Evolutionary conservation across 1,140 invertebrate genomes (phyloP).

Genomic region (Brachionus calyciflorus): DNA sequence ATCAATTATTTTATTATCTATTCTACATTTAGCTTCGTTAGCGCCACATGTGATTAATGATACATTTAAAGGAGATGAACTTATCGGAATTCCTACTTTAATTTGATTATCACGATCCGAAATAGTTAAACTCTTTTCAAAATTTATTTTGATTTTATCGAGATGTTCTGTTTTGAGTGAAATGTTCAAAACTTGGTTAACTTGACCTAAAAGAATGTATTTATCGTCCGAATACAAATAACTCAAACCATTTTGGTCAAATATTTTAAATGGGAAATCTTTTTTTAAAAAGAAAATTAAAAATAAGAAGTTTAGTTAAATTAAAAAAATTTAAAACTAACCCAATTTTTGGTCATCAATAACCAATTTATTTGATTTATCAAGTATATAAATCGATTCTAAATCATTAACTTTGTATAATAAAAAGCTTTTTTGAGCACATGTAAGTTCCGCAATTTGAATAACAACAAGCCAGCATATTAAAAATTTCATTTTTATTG

Average conservation of each 20-base stretch:
- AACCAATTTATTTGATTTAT: not conserved
- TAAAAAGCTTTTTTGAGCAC: no score
- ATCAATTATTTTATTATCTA: not conserved
- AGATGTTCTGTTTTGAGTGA: not conserved
- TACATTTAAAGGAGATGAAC: no score
- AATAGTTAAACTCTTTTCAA: not conserved
- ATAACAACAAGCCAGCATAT: no score
- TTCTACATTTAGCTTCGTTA: not conserved
- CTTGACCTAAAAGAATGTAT: not conserved
- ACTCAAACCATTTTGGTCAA: not conserved
- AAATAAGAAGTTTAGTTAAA: not conserved
- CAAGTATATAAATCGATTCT: not conserved
- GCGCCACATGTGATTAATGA: conserved; percentile 18
- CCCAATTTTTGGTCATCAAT: not conserved
- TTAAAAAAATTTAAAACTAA: not conserved
- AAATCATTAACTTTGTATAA: not conserved
- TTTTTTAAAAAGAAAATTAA: not conserved
- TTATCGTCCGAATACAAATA: not conserved
- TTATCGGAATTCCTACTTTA: not conserved
- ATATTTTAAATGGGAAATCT: not conserved
- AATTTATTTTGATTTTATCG: not conserved
- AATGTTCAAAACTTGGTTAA: not conserved
- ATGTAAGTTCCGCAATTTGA: no score
- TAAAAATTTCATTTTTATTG: not conserved
- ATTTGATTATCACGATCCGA: not conserved